Evolutionary conservation across 2,888 invertebrate genomes (phyloP), one percentile per base, ranked within the genome.

Genomic region (Crepidodera aurea): DNA sequence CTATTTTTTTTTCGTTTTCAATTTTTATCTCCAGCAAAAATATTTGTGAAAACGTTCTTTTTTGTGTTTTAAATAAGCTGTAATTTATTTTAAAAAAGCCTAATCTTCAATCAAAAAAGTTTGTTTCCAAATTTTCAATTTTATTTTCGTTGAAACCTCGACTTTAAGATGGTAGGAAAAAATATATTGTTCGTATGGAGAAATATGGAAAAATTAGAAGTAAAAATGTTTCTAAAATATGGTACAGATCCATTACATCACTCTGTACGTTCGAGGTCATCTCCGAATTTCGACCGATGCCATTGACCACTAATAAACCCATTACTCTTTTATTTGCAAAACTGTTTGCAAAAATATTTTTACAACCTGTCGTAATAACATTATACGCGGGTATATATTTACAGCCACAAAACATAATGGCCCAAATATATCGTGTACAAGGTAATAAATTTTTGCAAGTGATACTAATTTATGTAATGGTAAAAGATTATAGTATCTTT

Each of bases 321-420:
- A 62, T 67, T 58, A 60, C 46, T 62, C 51, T 64, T 64, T 67
- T 62, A 64, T 64, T 67, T 62, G 62, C 64, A 51, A 60, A 63
- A 55, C 48, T 51, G 59, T 55, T 60, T 37, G 53, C 57, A 25
- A 63, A 62, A 63, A 59, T 59, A 59, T 59, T 63, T 67, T 64
- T 67, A 64, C 58, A 55, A 29, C 60, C 55, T 54, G 37, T 27
- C 55, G 60, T 60, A 67, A 67, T 57, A 34, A 29, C 55, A 57
- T 64, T 64, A 62, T 59, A 44, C 62, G 64, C 54, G 66, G 66
- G 56, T 55, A 42, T 59, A 51, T 40, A 53, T 32, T 60, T 58
- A 40, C 39, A 19, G 54, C 42, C 46, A 29, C 67, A 64, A 58
- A 25, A 64, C 53, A 46, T 59, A 39, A 58, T 62, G 40, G 27